phyloP scores from a whole-genome alignment of 2,888 invertebrate species.

The Herminia tarsipennalis region DNA sequence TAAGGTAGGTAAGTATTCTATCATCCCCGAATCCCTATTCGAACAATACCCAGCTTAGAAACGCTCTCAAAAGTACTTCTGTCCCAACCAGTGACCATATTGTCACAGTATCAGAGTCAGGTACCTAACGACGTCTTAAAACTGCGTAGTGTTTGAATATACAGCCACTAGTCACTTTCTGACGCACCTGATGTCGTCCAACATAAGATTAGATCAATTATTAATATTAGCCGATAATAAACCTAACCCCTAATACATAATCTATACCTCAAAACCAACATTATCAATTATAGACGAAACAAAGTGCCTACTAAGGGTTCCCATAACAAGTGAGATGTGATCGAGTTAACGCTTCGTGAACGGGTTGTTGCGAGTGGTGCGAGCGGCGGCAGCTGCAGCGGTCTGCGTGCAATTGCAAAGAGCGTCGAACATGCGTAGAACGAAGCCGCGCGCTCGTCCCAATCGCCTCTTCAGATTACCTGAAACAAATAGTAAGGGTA shows the following conservation, averaged over 20 bases:
- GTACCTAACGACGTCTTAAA: no score
- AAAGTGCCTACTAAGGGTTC: slow-evolving; percentile 1
- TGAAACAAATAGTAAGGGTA: slow-evolving; percentile 54
- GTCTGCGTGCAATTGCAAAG: slow-evolving; percentile 88
- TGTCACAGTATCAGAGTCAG: no score
- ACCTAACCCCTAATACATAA: slow-evolving; percentile 14
- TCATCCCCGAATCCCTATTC: no score
- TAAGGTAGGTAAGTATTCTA: no score
- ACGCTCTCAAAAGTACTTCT: no score
- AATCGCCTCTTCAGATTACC: slow-evolving; percentile 86
- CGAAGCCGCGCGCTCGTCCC: slow-evolving; percentile 86
- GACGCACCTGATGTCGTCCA: no score
- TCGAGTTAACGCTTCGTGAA: slow-evolving; percentile 74
- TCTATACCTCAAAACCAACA: slow-evolving; percentile 5
- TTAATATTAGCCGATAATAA: no score
- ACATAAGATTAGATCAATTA: no score
- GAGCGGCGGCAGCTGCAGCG: slow-evolving; percentile 82
- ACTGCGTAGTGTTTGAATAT: no score
- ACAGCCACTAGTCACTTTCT: no score
- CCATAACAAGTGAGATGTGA: slow-evolving; percentile 42
- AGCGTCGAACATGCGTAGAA: slow-evolving; percentile 87
- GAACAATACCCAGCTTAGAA: no score
- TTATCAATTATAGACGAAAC: slow-evolving; percentile 10
- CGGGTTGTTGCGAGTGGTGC: slow-evolving; percentile 75
- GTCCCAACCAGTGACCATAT: no score